Evolutionary conservation across 2,888 invertebrate species (phyloP).

Genomic region (Eupithecia pulchellata): DNA sequence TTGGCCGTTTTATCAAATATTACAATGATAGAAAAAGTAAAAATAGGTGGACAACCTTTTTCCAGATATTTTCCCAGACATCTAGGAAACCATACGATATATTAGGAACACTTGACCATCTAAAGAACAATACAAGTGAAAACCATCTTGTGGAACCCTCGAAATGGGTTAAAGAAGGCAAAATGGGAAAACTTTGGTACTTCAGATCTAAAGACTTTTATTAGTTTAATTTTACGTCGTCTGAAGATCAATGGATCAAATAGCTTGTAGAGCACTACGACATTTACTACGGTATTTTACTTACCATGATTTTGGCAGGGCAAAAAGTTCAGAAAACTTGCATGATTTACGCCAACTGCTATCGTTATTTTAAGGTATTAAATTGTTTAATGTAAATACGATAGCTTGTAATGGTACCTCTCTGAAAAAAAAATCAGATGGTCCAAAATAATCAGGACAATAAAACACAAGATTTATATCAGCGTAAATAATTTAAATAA

Average conservation of each 20-base stretch:
- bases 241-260: slow-evolving; percentile 21
- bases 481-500: slow-evolving; percentile 5
- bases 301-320: background rate
- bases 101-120: slow-evolving; percentile 14
- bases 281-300: background rate
- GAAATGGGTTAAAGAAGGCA: slow-evolving; percentile 18
- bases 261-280: slow-evolving; percentile 4
- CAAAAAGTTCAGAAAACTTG: background rate
- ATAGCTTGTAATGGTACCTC: background rate
- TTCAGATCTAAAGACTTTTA: slow-evolving; percentile 30
- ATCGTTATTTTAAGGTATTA: background rate
- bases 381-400: too few relatives aligned
- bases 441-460: background rate
- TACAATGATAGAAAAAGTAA: too few relatives aligned
- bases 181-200: slow-evolving; percentile 31
- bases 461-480: slow-evolving; percentile 7
- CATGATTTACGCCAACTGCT: background rate
- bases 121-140: slow-evolving; percentile 27
- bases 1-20: too few relatives aligned
- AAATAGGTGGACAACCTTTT: background rate
- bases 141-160: slow-evolving; percentile 21
- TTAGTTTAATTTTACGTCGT: slow-evolving; percentile 33
- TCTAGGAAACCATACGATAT: background rate
- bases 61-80: background rate
- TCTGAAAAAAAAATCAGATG: background rate